These are phyloP conservation scores for Stigmatopora nigra DNA, from an alignment of 2,113 vertebrate species.

Conservation along the genomic window DNA sequence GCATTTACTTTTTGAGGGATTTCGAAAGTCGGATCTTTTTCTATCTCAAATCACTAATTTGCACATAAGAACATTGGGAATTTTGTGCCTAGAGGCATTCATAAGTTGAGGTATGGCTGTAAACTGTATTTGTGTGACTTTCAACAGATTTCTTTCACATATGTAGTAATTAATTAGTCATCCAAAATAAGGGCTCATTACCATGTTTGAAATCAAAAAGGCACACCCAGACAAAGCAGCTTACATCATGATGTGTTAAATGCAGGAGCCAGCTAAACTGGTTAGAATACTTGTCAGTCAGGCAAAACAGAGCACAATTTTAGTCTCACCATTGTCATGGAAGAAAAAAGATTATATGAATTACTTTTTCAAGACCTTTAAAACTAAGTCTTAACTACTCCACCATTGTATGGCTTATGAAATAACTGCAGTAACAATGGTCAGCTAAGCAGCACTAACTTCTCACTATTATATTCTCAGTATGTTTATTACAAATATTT, in stretches of 20 bases:
- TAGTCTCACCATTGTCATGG: constrained; percentile 2
- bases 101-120: too few relatives aligned
- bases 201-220: background rate
- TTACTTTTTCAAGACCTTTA: too few relatives aligned
- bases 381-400: background rate
- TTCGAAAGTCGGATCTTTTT: too few relatives aligned
- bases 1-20: too few relatives aligned
- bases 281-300: constrained; percentile 30
- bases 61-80: too few relatives aligned
- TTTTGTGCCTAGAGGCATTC: too few relatives aligned
- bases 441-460: constrained; percentile 24
- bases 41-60: too few relatives aligned
- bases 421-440: constrained; percentile 9
- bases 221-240: constrained; percentile 27
- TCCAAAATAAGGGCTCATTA: background rate
- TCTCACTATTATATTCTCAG: background rate
- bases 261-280: constrained; percentile 37
- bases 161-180: too few relatives aligned
- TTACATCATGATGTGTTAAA: constrained; percentile 1
- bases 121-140: too few relatives aligned
- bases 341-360: background rate
- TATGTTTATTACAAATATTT: background rate
- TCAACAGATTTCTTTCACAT: too few relatives aligned
- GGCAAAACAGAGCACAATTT: constrained; percentile 9
- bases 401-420: background rate